Conservation (phyloP, 2,113 vertebrate species). For the Chionis minor region DNA sequence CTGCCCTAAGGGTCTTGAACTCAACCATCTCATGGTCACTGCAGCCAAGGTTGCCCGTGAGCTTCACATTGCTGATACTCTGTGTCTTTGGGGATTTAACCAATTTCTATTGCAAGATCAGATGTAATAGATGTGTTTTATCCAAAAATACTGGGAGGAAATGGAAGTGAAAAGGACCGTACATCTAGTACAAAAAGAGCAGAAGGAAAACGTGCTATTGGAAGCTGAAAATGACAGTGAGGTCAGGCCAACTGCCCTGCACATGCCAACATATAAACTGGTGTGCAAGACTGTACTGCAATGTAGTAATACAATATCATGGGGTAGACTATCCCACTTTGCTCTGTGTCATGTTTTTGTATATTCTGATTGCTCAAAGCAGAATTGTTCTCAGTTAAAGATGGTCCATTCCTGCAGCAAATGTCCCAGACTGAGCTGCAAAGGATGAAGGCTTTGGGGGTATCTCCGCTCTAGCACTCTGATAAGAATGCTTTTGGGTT, state of each 20-base stretch:
- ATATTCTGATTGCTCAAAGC: not conserved
- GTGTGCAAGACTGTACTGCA: not conserved
- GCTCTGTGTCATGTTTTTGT: not conserved
- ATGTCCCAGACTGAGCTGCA: accelerated
- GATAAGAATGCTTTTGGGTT: not conserved
- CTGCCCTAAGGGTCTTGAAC: too few species aligned
- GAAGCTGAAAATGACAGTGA: not conserved
- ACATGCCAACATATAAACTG: not conserved
- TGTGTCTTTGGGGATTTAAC: not conserved
- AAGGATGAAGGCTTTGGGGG: not conserved
- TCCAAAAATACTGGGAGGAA: not conserved
- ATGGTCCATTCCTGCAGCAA: not conserved
- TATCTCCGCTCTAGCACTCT: not conserved
- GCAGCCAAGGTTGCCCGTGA: too few species aligned
- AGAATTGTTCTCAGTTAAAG: not conserved
- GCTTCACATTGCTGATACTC: not conserved
- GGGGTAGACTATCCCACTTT: not conserved
- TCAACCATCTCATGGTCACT: too few species aligned
- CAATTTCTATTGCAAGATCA: not conserved
- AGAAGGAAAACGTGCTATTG: not conserved
- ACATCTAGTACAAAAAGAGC: not conserved
- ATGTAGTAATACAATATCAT: accelerated
- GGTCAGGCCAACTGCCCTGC: not conserved
- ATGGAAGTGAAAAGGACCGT: not conserved
- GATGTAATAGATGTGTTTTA: not conserved